phyloP scores from a whole-genome alignment of 2,113 vertebrate genomes.

The Nibea albiflora region DNA sequence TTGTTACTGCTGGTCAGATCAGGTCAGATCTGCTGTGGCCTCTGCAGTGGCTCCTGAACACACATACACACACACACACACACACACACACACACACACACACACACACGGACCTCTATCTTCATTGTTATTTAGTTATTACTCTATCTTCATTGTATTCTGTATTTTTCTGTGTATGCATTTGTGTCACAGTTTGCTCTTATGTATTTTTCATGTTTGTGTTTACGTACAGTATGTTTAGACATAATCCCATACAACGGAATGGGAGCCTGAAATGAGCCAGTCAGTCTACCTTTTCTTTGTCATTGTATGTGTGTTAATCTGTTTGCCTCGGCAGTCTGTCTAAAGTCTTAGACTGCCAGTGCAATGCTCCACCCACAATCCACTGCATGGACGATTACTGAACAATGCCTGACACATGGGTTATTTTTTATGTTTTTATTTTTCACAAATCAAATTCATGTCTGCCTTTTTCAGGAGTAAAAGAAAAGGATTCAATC shows the following conservation, averaged over 20 bases:
- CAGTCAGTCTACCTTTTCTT: background rate
- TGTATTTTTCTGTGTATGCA: too few species aligned
- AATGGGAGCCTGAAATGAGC: background rate
- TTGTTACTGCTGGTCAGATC: too few species aligned
- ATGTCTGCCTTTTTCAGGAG: background rate
- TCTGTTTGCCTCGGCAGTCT: background rate
- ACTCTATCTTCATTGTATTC: too few species aligned
- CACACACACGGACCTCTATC: too few species aligned
- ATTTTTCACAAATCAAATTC: background rate
- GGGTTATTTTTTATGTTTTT: too few species aligned
- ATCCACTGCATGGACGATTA: background rate
- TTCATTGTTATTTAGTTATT: too few species aligned
- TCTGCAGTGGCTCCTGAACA: too few species aligned
- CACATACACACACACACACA: too few species aligned
- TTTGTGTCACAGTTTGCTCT: too few species aligned
- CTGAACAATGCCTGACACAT: background rate
- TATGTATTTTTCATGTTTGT: background rate
- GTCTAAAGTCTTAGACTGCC: background rate
- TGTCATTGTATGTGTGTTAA: background rate
- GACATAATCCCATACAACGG: background rate
- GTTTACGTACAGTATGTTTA: background rate
- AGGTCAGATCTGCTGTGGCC: too few species aligned
- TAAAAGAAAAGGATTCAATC: background rate
- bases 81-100: too few species aligned
- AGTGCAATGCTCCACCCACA: background rate